Base-by-base conservation (phyloP, 1,140 invertebrate genomes). In the Aphidius gifuensis region DNA sequence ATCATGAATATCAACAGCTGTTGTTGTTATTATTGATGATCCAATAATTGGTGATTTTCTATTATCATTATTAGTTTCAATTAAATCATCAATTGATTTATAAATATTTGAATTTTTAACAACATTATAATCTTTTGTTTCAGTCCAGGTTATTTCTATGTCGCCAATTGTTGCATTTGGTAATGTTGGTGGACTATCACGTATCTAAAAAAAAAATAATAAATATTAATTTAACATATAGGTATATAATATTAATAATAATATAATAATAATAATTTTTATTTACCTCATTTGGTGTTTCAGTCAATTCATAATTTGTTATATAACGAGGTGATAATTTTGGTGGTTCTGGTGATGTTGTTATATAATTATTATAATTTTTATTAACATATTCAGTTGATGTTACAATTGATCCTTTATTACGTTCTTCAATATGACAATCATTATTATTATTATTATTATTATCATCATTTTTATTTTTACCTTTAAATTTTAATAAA, bases 111-210 rank as follows among this genome's bases (percentile, higher is more conserved):
- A 32, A 32, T 32, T 32, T 32, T 32, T 32, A 32, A 32, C 16
- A 16, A 16, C 16, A 16, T 16, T 16, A 16, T 16, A 16, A 16
- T 16, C 23, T 32, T 32, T 32, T 32, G 23, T 32, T 32, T 32
- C 23, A 3, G 23, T 2, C 23, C 23, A 32, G 0, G 23, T 32
- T 4, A 32, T 32, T 32, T 32, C 23, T 32, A 32, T 32, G 4
- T 32, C 23, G 1, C 4, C 23, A 32, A 4, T 32, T 32, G 60
- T 67, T 11, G 66, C 57, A n/a, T 60, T 69, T 0, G 71, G 64
- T 11, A 74, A 48, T 8, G 70, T 51, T 0, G 73, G 73, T 4
- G 73, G 73, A 56, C 69, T 74, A 11, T 72, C 54, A 32, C 71
- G 61, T 32, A 32, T 32, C 23, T 32, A 32, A 32, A 32, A 32